These are phyloP conservation scores for Mactromeris polynyma DNA, from an alignment of 2,888 invertebrate genomes.

Conservation along the genomic window DNA sequence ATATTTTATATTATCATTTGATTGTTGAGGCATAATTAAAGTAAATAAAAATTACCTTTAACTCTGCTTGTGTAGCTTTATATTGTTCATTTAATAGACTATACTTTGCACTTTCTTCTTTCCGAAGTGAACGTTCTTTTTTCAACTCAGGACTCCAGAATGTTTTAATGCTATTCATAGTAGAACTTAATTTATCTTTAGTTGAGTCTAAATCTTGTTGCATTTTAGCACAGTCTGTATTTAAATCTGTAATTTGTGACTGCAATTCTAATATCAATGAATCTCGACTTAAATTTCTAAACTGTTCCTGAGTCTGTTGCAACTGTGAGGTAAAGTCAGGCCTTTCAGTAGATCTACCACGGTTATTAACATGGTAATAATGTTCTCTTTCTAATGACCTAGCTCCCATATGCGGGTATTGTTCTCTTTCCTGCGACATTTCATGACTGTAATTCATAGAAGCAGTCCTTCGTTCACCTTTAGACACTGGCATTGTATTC, in stretches of 20 bases:
- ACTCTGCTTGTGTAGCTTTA: conserved; percentile 97
- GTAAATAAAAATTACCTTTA: conserved; percentile 91
- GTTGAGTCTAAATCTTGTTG: conserved; percentile 90
- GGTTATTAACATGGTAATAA: conserved; percentile 71
- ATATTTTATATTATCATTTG: too few relatives aligned
- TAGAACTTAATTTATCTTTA: conserved; percentile 98
- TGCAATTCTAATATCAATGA: conserved; percentile 86
- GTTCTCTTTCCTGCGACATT: conserved; percentile 90
- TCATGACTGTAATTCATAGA: conserved; percentile 87
- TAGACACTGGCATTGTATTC: conserved; percentile 66
- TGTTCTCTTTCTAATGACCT: conserved; percentile 85
- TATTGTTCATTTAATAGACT: conserved; percentile 98
- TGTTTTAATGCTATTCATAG: conserved; percentile 99
- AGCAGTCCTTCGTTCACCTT: conserved; percentile 57
- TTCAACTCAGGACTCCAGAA: conserved; percentile 99
- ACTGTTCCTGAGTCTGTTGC: conserved; percentile 73
- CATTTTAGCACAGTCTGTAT: conserved; percentile 94
- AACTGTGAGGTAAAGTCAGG: conserved; percentile 78
- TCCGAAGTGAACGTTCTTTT: conserved; percentile 97
- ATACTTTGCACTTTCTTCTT: conserved; percentile 99
- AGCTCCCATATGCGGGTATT: conserved; percentile 86
- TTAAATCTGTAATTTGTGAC: conserved; percentile 96
- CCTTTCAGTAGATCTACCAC: conserved; percentile 83
- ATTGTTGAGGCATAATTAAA: neutral
- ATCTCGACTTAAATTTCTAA: conserved; percentile 78